Evolutionary conservation across 2,888 invertebrate species (phyloP), one percentile per base, ranked within the genome.

Genomic region (Halocaridina rubra): DNA sequence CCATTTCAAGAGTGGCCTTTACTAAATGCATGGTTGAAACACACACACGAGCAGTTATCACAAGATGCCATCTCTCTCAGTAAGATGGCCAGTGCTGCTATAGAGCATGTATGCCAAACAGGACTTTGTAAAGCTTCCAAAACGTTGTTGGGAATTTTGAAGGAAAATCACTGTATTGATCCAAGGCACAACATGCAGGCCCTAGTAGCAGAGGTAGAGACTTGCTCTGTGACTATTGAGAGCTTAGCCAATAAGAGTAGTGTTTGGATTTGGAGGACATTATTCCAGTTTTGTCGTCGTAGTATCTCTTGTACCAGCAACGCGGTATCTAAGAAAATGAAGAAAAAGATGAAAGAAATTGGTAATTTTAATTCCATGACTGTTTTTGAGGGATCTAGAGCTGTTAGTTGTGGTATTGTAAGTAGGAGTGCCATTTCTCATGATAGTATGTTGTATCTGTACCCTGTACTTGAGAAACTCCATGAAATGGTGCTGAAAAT

Each of bases 181-280:
- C 86, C 86, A n/a, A 71, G 86, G 8, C 81, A 61, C 33, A 64
- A 74, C 30, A 46, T 78, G 8, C 39, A 39, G 30, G 27, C 29
- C 13, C 61, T 77, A 19, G n/a, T 30, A n/a, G 13, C 29, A 46
- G 27, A 67, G 64, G 22, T 10, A 24, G 16, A n/a, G 8, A 8
- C 39, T 24, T 59, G 39, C 19, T 61, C 32, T 22, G 78, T 22
- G n/a, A 10, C 32, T 74, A 53, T 72, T 32, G 81, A 71, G 33
- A 79, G 82, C 29, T 46, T 86, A 24, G 74, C 80, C 29, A 87
- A 87, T 32, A 87, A 85, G 46, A 69, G 81, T 57, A 33, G 22
- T 29, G 59, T 87, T 2, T 81, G 85, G 69, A n/a, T 87, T 33
- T 85, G 85, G 85, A 13, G 61, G 16, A 85, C 74, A 19, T 3